Base-by-base conservation (phyloP, 2,888 invertebrate species). In the Polyommatus icarus region DNA sequence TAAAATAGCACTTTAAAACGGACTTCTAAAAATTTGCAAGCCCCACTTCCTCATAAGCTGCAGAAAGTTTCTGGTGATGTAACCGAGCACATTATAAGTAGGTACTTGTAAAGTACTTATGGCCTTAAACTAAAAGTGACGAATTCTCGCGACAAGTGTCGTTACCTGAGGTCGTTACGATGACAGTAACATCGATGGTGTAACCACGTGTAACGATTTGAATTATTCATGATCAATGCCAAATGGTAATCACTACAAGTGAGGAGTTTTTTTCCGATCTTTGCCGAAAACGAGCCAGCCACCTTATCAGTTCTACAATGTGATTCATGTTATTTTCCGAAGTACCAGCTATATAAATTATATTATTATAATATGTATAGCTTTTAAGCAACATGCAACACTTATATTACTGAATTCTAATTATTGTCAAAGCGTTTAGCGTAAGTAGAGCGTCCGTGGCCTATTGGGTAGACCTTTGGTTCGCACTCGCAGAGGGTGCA, bases 51-150 rank as follows among this genome's bases (percentile, higher is more conserved):
- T 67, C 29, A 29, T 67, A 67, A 18, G 29, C 29, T 67, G 67
- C 67, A 67, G 67, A 67, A 67, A 67, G 67, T 67, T 29, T 15
- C 29, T 67, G 67, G 29, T 67, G 67, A 67, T 1, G 67, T 67
- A 32, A 67, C 15, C 7, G 67, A 61, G 61, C 24, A 24, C 24
- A 61, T 67, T 67, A 67, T 32, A 67, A 67, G 67, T 67, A 29
- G 18, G 67, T 32, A 32, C 67, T 29, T 18, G 29, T 32, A 15
- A 67, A 67, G 15, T 67, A 67, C 67, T 67, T 67, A 18, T 67
- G 67, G 67, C 29, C 29, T 67, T 67, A 67, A 32, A 32, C 67
- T 29, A 67, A 67, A 67, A 67, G 29, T 67, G 29, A 67, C 61
- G 61, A 67, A 67, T 32, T 32, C 15, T 67, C 67, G 67, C 18